Conservation (phyloP, 2,797 vertebrate genomes). For the Dipus sagitta region DNA sequence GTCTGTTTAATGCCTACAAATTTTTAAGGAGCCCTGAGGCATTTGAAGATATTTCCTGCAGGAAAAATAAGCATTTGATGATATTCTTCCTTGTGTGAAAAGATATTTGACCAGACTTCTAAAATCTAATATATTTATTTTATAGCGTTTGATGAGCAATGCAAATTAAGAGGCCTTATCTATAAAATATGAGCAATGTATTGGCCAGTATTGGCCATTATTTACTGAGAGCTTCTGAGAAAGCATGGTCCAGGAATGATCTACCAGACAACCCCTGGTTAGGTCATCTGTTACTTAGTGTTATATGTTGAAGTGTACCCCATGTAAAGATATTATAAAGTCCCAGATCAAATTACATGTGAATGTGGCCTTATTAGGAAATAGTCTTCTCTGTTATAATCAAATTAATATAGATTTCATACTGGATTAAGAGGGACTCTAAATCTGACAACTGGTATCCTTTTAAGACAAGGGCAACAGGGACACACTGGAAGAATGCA, state of each 20-base stretch:
- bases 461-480: slow-evolving; percentile 1
- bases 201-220: neutral
- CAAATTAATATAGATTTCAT: neutral
- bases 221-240: neutral
- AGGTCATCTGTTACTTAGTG: neutral
- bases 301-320: neutral
- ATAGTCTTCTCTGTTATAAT: neutral
- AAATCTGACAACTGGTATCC: neutral
- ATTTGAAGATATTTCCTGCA: neutral
- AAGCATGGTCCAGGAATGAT: neutral
- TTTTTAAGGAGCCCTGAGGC: neutral
- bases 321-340: neutral
- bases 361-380: slow-evolving; percentile 22
- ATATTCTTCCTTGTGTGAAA: neutral
- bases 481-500: neutral
- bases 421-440: neutral
- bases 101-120: slow-evolving; percentile 24
- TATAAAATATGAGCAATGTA: neutral
- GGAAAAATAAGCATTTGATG: neutral
- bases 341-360: neutral
- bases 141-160: neutral
- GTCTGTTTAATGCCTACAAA: neutral
- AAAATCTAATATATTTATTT: neutral
- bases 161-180: neutral
- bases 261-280: neutral